Conservation (phyloP, 2,113 vertebrate species). For the Atherinomorus stipes region DNA sequence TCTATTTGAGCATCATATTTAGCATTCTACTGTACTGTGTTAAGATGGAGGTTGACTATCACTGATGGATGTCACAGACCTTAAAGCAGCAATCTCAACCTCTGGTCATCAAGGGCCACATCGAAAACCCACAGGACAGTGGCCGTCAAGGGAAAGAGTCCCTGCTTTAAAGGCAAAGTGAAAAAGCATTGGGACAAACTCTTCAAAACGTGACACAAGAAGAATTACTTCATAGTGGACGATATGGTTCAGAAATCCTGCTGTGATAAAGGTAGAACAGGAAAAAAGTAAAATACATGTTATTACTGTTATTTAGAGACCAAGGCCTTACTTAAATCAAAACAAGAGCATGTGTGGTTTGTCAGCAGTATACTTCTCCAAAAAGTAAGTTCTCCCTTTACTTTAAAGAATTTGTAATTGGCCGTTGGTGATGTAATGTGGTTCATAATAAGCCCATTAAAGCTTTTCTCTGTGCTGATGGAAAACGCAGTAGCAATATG, state of each 20-base stretch:
- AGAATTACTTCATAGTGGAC: no score
- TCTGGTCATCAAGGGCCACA: no score
- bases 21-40: background rate
- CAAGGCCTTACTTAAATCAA: constrained; percentile 21
- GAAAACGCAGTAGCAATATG: constrained; percentile 84
- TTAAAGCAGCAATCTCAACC: no score
- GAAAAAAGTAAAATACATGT: constrained; percentile 10
- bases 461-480: constrained; percentile 84
- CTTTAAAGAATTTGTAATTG: constrained; percentile 82
- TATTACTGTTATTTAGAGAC: constrained; percentile 15
- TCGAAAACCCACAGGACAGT: no score
- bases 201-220: background rate
- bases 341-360: constrained; percentile 42
- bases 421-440: constrained; percentile 85
- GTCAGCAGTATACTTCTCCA: constrained; percentile 68
- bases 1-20: background rate
- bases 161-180: no score
- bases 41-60: background rate
- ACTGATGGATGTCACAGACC: background rate
- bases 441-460: constrained; percentile 87
- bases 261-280: background rate
- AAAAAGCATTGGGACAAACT: background rate
- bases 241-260: no score
- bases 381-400: constrained; percentile 63
- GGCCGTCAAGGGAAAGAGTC: no score